These are phyloP conservation scores for Amblyraja radiata DNA, from an alignment of 2,797 vertebrate species.

Conservation along the genomic window DNA sequence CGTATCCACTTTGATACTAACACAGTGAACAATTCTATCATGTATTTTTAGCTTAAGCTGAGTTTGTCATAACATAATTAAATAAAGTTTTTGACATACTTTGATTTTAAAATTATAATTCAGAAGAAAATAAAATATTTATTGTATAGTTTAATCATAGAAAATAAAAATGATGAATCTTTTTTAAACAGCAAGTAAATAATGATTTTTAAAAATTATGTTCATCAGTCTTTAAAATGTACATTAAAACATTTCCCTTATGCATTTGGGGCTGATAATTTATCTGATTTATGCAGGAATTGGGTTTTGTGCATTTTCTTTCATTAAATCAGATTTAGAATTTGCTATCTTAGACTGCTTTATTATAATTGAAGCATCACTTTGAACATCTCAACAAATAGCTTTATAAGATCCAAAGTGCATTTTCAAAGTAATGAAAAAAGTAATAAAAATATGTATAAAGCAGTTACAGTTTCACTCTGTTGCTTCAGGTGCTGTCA, in stretches of 20 bases:
- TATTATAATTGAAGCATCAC: constrained; percentile 37
- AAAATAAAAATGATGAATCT: constrained; percentile 12
- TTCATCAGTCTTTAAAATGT: constrained; percentile 3
- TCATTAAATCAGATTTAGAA: constrained; percentile 38
- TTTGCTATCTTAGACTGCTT: constrained; percentile 32
- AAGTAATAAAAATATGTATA: constrained; percentile 36
- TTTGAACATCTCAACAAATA: constrained; percentile 34
- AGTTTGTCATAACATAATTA: neutral
- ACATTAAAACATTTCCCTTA: constrained; percentile 36
- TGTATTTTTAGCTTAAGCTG: neutral
- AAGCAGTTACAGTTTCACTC: constrained; percentile 21
- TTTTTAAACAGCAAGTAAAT: neutral
- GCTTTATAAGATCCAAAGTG: constrained; percentile 31
- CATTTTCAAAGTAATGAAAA: constrained; percentile 33
- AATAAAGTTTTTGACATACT: neutral
- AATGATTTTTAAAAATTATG: neutral
- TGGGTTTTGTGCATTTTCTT: constrained; percentile 6
- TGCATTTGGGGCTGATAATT: constrained; percentile 26
- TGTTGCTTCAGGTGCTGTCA: constrained; percentile 29
- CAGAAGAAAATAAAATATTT: constrained; percentile 9
- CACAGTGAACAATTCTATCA: neutral
- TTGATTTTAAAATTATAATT: constrained; percentile 17
- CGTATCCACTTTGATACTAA: neutral
- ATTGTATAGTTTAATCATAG: constrained; percentile 10
- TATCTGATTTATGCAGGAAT: constrained; percentile 22